These are phyloP conservation scores for Lithobates pipiens DNA, from an alignment of 2,797 vertebrate genomes.

Conservation along the genomic window DNA sequence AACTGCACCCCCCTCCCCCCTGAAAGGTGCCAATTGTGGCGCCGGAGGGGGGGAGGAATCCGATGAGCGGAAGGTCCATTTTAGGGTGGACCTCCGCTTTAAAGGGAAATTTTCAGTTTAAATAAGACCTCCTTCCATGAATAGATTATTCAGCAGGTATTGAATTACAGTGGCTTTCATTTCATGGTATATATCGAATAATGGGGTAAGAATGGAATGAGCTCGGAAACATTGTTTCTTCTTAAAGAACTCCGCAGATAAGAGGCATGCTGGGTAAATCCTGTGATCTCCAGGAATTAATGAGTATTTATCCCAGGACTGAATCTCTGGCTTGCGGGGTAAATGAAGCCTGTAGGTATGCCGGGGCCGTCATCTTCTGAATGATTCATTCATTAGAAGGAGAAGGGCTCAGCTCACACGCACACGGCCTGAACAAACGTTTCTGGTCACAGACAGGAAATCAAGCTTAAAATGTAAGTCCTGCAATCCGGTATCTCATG, in stretches of 20 bases:
- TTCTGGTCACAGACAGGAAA: neutral
- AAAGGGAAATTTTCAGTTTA: too few species aligned
- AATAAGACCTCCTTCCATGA: too few species aligned
- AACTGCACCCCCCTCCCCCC: too few species aligned
- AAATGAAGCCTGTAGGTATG: neutral
- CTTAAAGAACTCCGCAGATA: neutral
- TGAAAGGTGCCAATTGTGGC: too few species aligned
- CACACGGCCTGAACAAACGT: neutral
- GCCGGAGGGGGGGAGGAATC: too few species aligned
- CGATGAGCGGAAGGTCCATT: too few species aligned
- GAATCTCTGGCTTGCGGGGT: neutral
- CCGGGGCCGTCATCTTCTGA: neutral
- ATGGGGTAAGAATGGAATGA: neutral
- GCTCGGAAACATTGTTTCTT: neutral
- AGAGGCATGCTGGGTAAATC: neutral
- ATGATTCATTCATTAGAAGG: neutral
- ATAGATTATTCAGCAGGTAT: too few species aligned
- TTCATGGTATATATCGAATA: neutral
- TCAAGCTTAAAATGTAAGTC: neutral
- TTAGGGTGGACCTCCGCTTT: too few species aligned
- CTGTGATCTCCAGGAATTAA: neutral
- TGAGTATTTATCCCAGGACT: neutral
- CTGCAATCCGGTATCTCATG: neutral
- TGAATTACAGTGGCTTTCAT: neutral
- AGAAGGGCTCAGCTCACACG: neutral